Evolutionary conservation across 1,140 invertebrate species (phyloP), one percentile per base, ranked within the genome.

Genomic region (Steinernema khuongi): DNA sequence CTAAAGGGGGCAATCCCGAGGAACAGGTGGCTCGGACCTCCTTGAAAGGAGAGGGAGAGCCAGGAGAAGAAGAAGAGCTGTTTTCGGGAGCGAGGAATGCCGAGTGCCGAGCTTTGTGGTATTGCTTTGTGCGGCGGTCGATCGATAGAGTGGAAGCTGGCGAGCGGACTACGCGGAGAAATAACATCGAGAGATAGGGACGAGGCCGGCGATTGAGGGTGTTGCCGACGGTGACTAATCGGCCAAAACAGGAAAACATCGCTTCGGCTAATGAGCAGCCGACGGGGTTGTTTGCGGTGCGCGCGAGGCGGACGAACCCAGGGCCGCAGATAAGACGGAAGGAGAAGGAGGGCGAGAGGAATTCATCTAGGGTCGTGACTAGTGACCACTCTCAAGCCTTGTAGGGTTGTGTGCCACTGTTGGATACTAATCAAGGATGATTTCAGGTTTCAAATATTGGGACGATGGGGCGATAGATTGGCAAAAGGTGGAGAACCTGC

Each of bases 111-210:
- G 50, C 50, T 60, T 60, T 41, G 50, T 60, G 26, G 50, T 14
- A 60, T 22, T 60, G 50, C 50, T 60, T 60, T 60, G 50, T 60
- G 50, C 14, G 50, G 50, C 22, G 7, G 50, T 60, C 50, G 50
- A 60, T 60, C 50, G 50, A 60, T 60, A 60, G 36, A 41, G 36
- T 41, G 36, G n/a, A 41, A 41, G 50, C 22, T 26, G 50, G 26
- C 11, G 22, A 60, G 50, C 50, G 50, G 50, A 26, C 11, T 60
- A 60, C 50, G 50, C 50, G 50, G 50, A 60, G 50, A 60, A 60
- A 60, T 60, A 60, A 60, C 50, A 60, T 14, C 22, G 50, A 60
- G 50, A 60, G 7, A 60, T 60, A 60, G 50, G 26, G 50, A 60
- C 50, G 50, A 22, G 50, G 19, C 7, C 19, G 14, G 50, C 50